Evolutionary conservation across 2,797 vertebrate species (phyloP).

Genomic region (Chelmon rostratus): DNA sequence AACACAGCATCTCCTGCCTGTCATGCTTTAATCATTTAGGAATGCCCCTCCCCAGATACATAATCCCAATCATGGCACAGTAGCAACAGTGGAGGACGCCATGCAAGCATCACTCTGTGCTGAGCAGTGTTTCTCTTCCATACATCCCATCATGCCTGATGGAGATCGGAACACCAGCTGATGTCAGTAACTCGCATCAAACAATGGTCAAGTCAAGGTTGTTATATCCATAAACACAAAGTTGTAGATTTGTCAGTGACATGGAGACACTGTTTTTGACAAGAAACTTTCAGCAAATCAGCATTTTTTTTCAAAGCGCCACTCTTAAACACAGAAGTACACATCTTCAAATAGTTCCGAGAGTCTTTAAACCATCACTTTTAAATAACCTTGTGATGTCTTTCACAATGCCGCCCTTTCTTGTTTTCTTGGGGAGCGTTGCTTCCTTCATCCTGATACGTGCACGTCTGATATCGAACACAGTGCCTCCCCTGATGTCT

Average conservation of each 20-base stretch:
- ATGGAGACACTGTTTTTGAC: constrained; percentile 55
- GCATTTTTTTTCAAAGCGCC: constrained; percentile 58
- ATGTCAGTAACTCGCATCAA: constrained; percentile 37
- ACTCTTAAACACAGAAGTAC: constrained; percentile 51
- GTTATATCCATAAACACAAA: constrained; percentile 26
- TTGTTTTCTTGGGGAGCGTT: constrained; percentile 66
- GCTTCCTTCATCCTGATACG: constrained; percentile 66
- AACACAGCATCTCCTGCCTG: constrained; percentile 55
- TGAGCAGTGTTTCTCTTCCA: not conserved
- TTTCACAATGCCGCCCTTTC: constrained; percentile 72
- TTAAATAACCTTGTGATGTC: constrained; percentile 83
- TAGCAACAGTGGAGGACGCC: constrained; percentile 32
- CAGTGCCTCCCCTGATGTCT: constrained; percentile 64
- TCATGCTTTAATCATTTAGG: constrained; percentile 62
- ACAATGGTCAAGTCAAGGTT: constrained; percentile 54
- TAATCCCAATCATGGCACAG: constrained; percentile 23
- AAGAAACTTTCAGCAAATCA: constrained; percentile 72
- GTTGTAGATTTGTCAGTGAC: constrained; percentile 41
- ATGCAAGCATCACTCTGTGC: constrained; percentile 12
- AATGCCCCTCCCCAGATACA: constrained; percentile 25
- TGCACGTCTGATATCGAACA: constrained; percentile 68
- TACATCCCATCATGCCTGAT: not conserved
- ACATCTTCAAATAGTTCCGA: constrained; percentile 70
- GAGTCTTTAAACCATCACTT: constrained; percentile 75
- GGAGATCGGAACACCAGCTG: constrained; percentile 18